These are phyloP conservation scores for Ctenomys sociabilis DNA, from an alignment of 2,113 vertebrate genomes.

Conservation along the genomic window DNA sequence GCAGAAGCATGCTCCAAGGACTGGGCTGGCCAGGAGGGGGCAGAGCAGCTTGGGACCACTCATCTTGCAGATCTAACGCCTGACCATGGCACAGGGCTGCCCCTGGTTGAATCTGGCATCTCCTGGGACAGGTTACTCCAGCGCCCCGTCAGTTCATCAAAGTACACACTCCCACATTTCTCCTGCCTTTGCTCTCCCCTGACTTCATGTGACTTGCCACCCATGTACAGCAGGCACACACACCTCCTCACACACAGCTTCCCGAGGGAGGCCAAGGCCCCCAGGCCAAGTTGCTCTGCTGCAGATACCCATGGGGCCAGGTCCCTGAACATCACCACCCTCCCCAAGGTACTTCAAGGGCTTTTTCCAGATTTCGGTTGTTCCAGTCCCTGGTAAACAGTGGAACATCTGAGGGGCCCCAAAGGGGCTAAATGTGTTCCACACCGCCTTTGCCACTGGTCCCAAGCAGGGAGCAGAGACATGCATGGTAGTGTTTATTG, in stretches of 20 bases:
- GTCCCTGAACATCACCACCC: neutral
- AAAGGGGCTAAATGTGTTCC: neutral
- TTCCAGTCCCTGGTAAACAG: conserved; percentile 22
- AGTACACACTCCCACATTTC: neutral
- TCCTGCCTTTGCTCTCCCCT: neutral
- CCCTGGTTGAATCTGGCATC: neutral
- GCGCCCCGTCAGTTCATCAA: neutral
- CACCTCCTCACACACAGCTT: neutral
- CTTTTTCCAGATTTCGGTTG: conserved; percentile 10
- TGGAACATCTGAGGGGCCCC: neutral
- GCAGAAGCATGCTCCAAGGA: neutral
- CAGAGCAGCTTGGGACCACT: neutral
- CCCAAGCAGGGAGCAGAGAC: neutral
- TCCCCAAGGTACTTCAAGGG: neutral
- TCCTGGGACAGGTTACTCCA: neutral
- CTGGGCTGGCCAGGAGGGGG: neutral
- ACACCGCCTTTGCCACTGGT: neutral
- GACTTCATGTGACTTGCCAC: neutral
- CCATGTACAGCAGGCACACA: neutral
- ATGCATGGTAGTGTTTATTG: neutral
- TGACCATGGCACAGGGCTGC: accelerated
- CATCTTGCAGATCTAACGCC: neutral
- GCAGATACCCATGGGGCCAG: neutral
- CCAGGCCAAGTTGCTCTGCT: neutral
- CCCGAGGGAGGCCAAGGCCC: neutral